Evolutionary conservation across 2,888 invertebrate species (phyloP).

Genomic region (Boloria euphrosyne): DNA sequence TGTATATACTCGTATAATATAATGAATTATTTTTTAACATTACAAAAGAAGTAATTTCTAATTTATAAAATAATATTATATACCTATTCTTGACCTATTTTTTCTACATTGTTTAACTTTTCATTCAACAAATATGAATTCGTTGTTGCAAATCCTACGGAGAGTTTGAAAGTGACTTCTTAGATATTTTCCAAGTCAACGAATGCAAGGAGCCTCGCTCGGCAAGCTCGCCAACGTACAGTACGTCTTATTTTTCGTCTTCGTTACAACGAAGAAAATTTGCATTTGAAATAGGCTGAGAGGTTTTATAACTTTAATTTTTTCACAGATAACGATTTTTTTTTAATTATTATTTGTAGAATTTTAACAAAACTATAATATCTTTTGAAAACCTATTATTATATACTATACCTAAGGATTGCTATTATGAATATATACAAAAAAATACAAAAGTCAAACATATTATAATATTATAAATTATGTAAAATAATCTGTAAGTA

Average conservation of each 20-base stretch:
- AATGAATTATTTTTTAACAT: too few relatives aligned
- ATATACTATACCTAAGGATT: too few relatives aligned
- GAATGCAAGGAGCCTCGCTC: constrained; percentile 57
- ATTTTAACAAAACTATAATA: too few relatives aligned
- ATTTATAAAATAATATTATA: neutral
- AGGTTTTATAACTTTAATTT: constrained; percentile 62
- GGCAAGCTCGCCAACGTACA: constrained; percentile 68
- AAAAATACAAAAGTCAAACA: too few relatives aligned
- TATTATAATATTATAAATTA: too few relatives aligned
- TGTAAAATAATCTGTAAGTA: too few relatives aligned
- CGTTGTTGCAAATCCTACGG: constrained; percentile 61
- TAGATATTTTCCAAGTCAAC: constrained; percentile 68
- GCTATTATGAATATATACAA: too few relatives aligned
- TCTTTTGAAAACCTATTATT: too few relatives aligned
- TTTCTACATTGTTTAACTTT: constrained; percentile 61
- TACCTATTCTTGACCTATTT: neutral
- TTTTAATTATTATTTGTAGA: neutral
- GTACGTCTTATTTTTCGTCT: constrained; percentile 73
- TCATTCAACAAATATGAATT: constrained; percentile 64
- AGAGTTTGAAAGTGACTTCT: constrained; percentile 59
- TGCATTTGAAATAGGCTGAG: constrained; percentile 75
- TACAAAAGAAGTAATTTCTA: too few relatives aligned
- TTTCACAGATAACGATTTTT: constrained; percentile 43
- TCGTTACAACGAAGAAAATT: constrained; percentile 74
- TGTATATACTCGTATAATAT: too few relatives aligned